Evolutionary conservation across 2,888 invertebrate genomes (phyloP).

Genomic region (Oscheius sp.): DNA sequence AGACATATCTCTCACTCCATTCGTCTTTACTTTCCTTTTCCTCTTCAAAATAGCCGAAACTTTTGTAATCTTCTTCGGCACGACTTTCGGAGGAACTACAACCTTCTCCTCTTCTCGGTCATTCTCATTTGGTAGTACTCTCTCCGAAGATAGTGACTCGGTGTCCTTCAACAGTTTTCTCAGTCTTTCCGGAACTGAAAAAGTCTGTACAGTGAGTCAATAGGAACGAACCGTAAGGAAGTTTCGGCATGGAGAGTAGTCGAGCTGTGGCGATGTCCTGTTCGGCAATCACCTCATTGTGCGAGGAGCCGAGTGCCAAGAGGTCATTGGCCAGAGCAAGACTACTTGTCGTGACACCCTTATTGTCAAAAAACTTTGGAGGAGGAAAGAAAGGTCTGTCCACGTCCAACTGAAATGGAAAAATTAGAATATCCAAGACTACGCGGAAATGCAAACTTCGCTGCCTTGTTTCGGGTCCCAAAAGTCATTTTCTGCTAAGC

Average conservation of each 20-base stretch:
- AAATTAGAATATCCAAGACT: neutral
- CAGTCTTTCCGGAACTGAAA: slow-evolving; percentile 27
- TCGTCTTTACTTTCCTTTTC: slow-evolving; percentile 16
- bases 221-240: slow-evolving; percentile 16
- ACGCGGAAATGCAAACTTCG: no score
- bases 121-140: neutral
- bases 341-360: neutral
- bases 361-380: neutral
- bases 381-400: slow-evolving; percentile 9
- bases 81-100: no score
- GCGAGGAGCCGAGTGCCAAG: neutral
- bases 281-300: slow-evolving; percentile 8
- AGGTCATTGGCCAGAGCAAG: slow-evolving; percentile 21
- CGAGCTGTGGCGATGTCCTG: neutral
- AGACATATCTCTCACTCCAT: slow-evolving; percentile 1
- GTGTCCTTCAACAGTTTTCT: slow-evolving; percentile 22
- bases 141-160: slow-evolving; percentile 6
- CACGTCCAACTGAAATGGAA: neutral
- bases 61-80: neutral
- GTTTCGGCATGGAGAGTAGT: slow-evolving; percentile 13
- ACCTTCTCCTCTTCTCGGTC: no score
- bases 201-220: neutral
- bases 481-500: no score
- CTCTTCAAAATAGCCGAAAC: neutral
- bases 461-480: no score